Evolutionary conservation across 2,888 invertebrate genomes (phyloP).

Genomic region (Acronicta psi): DNA sequence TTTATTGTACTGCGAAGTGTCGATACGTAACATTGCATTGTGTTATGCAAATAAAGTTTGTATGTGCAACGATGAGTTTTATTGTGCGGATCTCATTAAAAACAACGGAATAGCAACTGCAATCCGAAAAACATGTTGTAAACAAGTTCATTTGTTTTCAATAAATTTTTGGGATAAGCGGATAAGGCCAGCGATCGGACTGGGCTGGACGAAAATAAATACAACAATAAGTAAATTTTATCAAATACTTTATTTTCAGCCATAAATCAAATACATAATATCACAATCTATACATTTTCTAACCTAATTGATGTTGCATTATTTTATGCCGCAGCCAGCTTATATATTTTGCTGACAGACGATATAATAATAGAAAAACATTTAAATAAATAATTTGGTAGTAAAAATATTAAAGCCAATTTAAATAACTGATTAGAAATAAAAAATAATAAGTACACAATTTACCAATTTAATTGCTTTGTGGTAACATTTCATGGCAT

Average conservation of each 20-base stretch:
- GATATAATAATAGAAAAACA: not conserved
- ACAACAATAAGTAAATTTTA: slow-evolving; percentile 31
- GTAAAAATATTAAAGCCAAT: slow-evolving; percentile 26
- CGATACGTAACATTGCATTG: slow-evolving; percentile 60
- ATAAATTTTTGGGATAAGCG: too few species aligned
- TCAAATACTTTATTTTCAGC: slow-evolving; percentile 60
- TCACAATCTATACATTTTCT: slow-evolving; percentile 53
- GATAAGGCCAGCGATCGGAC: too few species aligned
- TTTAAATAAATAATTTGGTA: not conserved
- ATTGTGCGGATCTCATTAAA: slow-evolving; percentile 29
- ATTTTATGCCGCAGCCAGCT: slow-evolving; percentile 1
- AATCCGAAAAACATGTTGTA: too few species aligned
- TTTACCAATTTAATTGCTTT: slow-evolving; percentile 13
- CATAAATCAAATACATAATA: slow-evolving; percentile 58
- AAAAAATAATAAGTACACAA: slow-evolving; percentile 28
- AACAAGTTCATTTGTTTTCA: too few species aligned
- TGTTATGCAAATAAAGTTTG: slow-evolving; percentile 79
- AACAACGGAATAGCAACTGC: too few species aligned
- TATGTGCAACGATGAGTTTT: slow-evolving; percentile 63
- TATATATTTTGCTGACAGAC: slow-evolving; percentile 1
- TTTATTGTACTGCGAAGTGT: slow-evolving; percentile 64
- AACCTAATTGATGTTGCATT: slow-evolving; percentile 12
- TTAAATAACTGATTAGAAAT: slow-evolving; percentile 11
- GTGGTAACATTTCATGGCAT: too few species aligned
- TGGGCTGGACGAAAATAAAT: not conserved